Percentiles rank a stretch among this genome's conserved stretches.
Conservation (phyloP, 2,113 vertebrate species). For the Macquaria ambigua region DNA sequence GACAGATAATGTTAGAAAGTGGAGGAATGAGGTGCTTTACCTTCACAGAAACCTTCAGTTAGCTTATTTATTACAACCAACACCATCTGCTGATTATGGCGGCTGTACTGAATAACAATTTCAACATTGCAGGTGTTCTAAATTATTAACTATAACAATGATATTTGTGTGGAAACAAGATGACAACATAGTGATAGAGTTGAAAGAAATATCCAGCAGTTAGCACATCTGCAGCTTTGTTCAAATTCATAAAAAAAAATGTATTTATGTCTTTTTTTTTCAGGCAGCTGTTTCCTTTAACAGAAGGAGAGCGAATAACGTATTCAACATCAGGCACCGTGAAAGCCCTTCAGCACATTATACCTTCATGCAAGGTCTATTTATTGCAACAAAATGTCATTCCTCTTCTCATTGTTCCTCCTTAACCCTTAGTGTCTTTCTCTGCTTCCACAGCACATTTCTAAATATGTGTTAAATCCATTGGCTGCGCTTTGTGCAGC, state of each 20-base stretch:
- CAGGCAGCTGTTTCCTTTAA: slow-evolving; percentile 9
- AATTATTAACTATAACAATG: background rate
- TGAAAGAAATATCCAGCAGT: background rate
- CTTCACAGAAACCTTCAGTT: slow-evolving; percentile 17
- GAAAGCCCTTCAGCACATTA: slow-evolving; percentile 19
- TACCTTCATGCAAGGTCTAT: slow-evolving; percentile 41
- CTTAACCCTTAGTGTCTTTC: slow-evolving; percentile 51
- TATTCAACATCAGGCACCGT: slow-evolving; percentile 12
- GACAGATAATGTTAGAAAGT: background rate
- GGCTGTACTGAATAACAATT: background rate
- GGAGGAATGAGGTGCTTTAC: background rate
- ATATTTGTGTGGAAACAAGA: background rate
- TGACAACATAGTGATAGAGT: background rate
- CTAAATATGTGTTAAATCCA: slow-evolving; percentile 71
- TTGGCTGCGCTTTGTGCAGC: slow-evolving; percentile 46
- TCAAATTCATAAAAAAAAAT: background rate
- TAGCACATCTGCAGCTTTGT: background rate
- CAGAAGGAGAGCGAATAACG: background rate
- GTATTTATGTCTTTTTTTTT: background rate
- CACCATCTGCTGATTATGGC: background rate
- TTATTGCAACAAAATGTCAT: slow-evolving; percentile 46
- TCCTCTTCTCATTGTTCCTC: slow-evolving; percentile 20
- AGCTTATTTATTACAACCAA: background rate
- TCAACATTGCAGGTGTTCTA: background rate
- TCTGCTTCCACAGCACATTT: slow-evolving; percentile 58